Conservation (phyloP, 2,888 invertebrate species). For the Malacosoma neustria region DNA sequence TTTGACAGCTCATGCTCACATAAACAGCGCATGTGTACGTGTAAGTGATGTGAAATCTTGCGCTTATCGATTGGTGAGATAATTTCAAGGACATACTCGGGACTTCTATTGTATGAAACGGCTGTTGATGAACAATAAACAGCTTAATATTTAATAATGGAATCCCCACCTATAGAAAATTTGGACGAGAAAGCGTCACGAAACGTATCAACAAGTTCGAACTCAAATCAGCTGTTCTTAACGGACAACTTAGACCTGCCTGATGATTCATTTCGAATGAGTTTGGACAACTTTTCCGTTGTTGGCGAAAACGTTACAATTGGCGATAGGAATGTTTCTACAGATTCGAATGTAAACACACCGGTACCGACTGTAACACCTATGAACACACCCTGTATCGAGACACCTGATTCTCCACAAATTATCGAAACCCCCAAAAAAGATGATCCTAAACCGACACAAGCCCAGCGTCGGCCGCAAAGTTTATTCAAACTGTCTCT, state of each 20-base stretch:
- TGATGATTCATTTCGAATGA: slow-evolving; percentile 58
- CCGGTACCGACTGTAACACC: slow-evolving; percentile 23
- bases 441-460: slow-evolving; percentile 16
- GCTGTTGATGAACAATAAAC: slow-evolving; percentile 8
- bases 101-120: slow-evolving; percentile 22
- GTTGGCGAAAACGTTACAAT: slow-evolving; percentile 63
- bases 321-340: slow-evolving; percentile 32
- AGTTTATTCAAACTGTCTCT: slow-evolving; percentile 43
- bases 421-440: slow-evolving; percentile 37
- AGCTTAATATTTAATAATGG: slow-evolving; percentile 1
- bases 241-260: slow-evolving; percentile 46
- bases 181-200: background rate
- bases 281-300: slow-evolving; percentile 46
- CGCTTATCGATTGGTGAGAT: slow-evolving; percentile 66
- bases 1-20: slow-evolving; percentile 67
- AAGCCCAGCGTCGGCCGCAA: slow-evolving; percentile 21
- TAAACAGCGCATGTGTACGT: slow-evolving; percentile 50
- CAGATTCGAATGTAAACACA: slow-evolving; percentile 28
- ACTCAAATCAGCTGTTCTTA: slow-evolving; percentile 44
- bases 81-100: slow-evolving; percentile 53
- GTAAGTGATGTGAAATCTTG: slow-evolving; percentile 63
- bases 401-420: slow-evolving; percentile 24
- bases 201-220: slow-evolving; percentile 1
- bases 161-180: background rate
- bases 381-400: slow-evolving; percentile 20